Evolutionary conservation across 2,113 vertebrate species (phyloP), one percentile per base, ranked within the genome.

Genomic region (Otocyon megalotis): DNA sequence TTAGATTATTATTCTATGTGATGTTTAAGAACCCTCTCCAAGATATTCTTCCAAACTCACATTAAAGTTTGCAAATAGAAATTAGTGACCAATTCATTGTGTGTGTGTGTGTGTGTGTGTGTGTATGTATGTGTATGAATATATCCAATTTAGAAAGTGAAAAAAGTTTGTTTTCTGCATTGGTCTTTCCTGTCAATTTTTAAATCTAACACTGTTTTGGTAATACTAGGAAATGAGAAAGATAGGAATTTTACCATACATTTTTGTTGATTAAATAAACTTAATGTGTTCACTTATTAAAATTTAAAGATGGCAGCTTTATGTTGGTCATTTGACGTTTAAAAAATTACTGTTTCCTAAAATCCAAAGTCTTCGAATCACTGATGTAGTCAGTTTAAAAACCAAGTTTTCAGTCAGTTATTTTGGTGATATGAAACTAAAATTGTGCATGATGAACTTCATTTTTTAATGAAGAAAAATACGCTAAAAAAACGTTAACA

Each of bases 21-120:
- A 60, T 93, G 5, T 35, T 95, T 86, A 74, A 65, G 19, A 86
- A 89, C 7, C 0, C n/a, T 84, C 90, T 17, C 30, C 22, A 83
- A 83, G 65, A 82, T 48, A 37, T 13, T 10, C 28, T 60, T 83
- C 8, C 32, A 88, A 92, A 81, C 0, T 2, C 2, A 77, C 13
- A 96, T 77, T 93, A 60, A 88, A 93, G 50, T 65, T 74, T 53
- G 20, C n/a, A 97, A 53, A 62, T 30, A 93, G 26, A 86, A 90
- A 84, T 82, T 69, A 92, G 6, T 90, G 67, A 83, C 7, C 17
- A 83, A 50, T 26, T 22, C 17, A 72, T 83, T n/a, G 30, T 11
- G 43, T 43, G 43, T 43, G 43, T 43, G 43, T 43, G 43, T 43
- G 43, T 32, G 2, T 16, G 8, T 76, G 62, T 85, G 9, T 60